Base-by-base conservation (phyloP, 2,888 invertebrate species). In the Microplitis manilae region DNA sequence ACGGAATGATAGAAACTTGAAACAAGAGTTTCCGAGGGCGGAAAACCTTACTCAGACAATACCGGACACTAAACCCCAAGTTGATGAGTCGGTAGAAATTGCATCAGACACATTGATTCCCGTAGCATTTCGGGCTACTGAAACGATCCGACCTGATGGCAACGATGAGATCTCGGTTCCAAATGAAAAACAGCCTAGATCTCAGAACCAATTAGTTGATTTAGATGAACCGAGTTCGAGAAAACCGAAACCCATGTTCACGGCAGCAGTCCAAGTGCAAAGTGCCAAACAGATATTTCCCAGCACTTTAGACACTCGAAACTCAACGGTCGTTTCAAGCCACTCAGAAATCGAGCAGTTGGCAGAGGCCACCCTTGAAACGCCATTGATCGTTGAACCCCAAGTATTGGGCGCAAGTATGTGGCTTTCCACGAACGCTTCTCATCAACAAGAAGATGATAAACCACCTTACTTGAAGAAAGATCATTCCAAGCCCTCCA, bases 401-500 rank as follows among this genome's bases (percentile, higher is more conserved):
- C 65, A 41, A 65, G 17, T 38, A 65, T 20, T 65, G 20, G 30
- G 60, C 20, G 64, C 39, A 64, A 39, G 17, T 59, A 62, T 62
- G n/a, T 59, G 64, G 50, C 20, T 61, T 30, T 61, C 68, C 6
- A 73, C 17, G 15, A 71, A 77, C 65, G 74, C 74, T 74, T 67
- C 68, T 15, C n/a, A 60, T 30, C 30, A 30, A 30, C 30, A 30
- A 30, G 30, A 30, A 38, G 73, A 73, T n/a, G 50, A 69, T 39
- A 67, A 68, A n/a, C 60, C 38, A 9, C 13, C 41, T 6, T 71
- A 77, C 13, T n/a, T 77, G 50, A 84, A 65, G 72, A 85, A 84
- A 75, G 84, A 85, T 68, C 79, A 80, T 38, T 81, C 86, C 9
- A 84, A 82, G 6, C 60, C 83, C 70, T 76, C 82, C 60, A 84